phyloP scores from a whole-genome alignment of 2,888 invertebrate species.

The Tipula unca region DNA sequence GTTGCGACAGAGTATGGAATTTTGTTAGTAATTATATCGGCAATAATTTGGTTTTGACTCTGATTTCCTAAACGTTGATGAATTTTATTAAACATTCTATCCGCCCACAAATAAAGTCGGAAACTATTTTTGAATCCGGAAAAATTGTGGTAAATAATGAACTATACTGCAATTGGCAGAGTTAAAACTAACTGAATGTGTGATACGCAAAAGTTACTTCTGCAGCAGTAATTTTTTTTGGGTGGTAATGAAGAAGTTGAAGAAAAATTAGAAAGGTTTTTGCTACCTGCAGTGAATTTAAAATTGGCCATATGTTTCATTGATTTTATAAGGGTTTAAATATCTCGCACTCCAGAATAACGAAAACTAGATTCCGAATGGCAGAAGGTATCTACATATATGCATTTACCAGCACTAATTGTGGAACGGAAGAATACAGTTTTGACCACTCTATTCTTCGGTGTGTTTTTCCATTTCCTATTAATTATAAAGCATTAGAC shows the following conservation, averaged over 20 bases:
- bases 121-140: constrained; percentile 18
- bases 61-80: not conserved
- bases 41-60: not conserved
- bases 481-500: too few relatives aligned
- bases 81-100: constrained; percentile 14
- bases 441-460: too few relatives aligned
- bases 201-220: not conserved
- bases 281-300: not conserved
- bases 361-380: too few relatives aligned
- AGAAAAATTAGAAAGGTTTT: not conserved
- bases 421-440: too few relatives aligned
- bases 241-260: not conserved
- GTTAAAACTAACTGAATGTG: not conserved
- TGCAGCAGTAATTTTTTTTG: not conserved
- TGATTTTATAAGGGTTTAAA: not conserved
- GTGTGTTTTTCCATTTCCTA: too few relatives aligned
- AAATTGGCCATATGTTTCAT: not conserved
- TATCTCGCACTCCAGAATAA: not conserved
- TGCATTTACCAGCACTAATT: too few relatives aligned
- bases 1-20: not conserved
- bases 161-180: constrained; percentile 16
- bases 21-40: not conserved
- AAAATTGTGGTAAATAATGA: not conserved
- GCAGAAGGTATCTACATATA: too few relatives aligned
- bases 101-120: constrained; percentile 17